A percentile compares a stretch with the other conserved stretches of the same genome.
phyloP scores from a whole-genome alignment of 2,888 invertebrate genomes.

The Oegoconia quadripuncta region DNA sequence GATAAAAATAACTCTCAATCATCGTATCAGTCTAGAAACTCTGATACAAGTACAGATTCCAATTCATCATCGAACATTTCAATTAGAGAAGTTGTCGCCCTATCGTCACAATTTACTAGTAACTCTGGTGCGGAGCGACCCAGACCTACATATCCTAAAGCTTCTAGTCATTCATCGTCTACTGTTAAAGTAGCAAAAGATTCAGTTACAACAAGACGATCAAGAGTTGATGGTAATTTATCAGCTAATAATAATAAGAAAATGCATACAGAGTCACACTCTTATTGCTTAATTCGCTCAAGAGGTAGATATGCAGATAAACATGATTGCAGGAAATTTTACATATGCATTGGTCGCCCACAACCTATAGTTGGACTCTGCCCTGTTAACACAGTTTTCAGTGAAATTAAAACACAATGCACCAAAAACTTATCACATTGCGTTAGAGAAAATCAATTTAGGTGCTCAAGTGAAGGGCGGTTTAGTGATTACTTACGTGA shows the following conservation, averaged over 20 bases:
- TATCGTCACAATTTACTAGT: no score
- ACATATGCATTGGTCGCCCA: conserved; percentile 60
- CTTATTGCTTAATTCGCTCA: conserved; percentile 36
- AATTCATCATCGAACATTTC: no score
- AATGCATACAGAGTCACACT: conserved; percentile 16
- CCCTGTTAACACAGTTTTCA: conserved; percentile 63
- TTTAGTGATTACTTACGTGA: conserved; percentile 54
- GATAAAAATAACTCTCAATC: no score
- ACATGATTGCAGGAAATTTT: conserved; percentile 71
- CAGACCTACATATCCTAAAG: no score
- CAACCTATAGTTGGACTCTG: conserved; percentile 49
- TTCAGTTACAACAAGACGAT: no score
- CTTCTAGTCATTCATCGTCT: not conserved
- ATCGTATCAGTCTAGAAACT: no score
- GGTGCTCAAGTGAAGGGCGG: conserved; percentile 60
- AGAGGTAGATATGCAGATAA: conserved; percentile 70
- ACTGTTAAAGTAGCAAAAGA: no score
- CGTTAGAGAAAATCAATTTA: conserved; percentile 63
- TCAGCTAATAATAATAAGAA: no score
- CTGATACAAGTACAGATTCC: no score
- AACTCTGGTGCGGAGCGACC: no score
- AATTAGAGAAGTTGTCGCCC: no score
- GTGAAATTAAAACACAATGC: conserved; percentile 64
- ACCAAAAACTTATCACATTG: conserved; percentile 70
- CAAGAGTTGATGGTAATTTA: not conserved